These are phyloP conservation scores for Aegotheles bennettii DNA, from an alignment of 2,113 vertebrate species.

Conservation along the genomic window DNA sequence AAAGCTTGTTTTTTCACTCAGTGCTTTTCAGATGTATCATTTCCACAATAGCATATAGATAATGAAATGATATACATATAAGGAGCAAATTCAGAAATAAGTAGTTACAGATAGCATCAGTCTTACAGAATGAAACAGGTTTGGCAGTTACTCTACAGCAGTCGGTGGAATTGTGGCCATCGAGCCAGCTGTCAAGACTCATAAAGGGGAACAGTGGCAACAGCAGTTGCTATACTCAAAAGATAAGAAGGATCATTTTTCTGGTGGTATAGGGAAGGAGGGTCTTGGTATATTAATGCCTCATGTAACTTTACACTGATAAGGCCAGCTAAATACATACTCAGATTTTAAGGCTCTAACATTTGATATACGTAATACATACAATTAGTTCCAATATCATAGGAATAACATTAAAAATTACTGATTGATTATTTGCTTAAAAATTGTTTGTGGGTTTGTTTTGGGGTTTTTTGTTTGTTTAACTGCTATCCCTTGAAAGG, in stretches of 20 bases:
- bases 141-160: neutral
- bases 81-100: neutral
- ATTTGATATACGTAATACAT: neutral
- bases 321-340: neutral
- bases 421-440: neutral
- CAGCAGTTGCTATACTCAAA: neutral
- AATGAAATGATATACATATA: neutral
- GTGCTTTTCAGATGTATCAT: neutral
- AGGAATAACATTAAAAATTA: neutral
- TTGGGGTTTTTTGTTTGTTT: neutral
- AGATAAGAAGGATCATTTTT: neutral
- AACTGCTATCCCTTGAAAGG: neutral
- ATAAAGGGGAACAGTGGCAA: neutral
- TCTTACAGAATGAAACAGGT: neutral
- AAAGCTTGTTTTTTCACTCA: neutral
- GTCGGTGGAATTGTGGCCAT: neutral
- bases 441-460: neutral
- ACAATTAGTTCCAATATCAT: neutral
- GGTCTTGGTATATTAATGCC: neutral
- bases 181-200: neutral
- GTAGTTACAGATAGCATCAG: neutral
- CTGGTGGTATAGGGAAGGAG: neutral
- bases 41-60: neutral
- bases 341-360: neutral
- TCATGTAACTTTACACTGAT: neutral